Percentiles rank a stretch among this genome's conserved stretches.
These are phyloP conservation scores for Epistrophe eligans DNA, from an alignment of 2,888 invertebrate genomes.

Conservation along the genomic window DNA sequence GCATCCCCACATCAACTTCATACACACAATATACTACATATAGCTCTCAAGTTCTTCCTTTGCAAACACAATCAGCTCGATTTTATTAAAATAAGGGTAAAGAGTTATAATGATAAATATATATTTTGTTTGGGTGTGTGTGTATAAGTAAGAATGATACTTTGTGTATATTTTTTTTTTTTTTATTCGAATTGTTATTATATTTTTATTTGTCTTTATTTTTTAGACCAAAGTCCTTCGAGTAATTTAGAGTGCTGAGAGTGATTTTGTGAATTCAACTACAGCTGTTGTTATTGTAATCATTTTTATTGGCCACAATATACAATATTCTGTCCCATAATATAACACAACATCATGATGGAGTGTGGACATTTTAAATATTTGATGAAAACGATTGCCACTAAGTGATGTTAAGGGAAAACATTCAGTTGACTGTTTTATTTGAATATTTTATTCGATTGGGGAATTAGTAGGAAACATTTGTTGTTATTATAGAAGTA, in stretches of 20 bases:
- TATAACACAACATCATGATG: not conserved
- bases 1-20: not conserved
- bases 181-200: constrained; percentile 3
- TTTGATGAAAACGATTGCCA: constrained; percentile 65
- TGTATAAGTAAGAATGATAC: not conserved
- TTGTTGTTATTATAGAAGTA: not conserved
- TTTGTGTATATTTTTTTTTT: no score
- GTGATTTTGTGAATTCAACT: constrained; percentile 48
- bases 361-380: constrained; percentile 74
- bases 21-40: not conserved
- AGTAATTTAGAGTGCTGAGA: constrained; percentile 44
- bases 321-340: no score
- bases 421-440: constrained; percentile 35
- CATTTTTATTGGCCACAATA: constrained; percentile 49
- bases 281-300: constrained; percentile 56
- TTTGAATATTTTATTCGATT: constrained; percentile 48
- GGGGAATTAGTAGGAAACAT: constrained; percentile 24
- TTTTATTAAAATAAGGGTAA: constrained; percentile 18
- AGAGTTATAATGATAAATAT: not conserved
- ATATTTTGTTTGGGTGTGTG: not conserved
- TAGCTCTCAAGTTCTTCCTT: not conserved
- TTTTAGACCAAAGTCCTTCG: constrained; percentile 34
- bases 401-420: constrained; percentile 55
- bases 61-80: constrained; percentile 21
- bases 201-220: constrained; percentile 25